A percentile compares a stretch with the other conserved stretches of the same genome.
Evolutionary conservation across 2,797 vertebrate species (phyloP).

Genomic region (Poliocrania exsul): DNA sequence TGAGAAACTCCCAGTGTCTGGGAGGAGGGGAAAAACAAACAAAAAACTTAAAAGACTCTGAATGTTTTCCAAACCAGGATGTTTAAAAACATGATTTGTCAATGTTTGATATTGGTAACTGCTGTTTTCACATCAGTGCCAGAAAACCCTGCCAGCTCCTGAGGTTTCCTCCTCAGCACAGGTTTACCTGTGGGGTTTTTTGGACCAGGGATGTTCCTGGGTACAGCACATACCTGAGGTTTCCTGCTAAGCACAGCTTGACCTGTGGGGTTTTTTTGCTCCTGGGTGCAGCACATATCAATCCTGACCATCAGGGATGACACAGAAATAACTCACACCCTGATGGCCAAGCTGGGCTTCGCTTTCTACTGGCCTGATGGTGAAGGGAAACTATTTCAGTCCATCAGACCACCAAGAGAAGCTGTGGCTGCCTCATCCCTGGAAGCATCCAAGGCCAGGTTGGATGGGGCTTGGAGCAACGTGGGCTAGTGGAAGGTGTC

Average conservation of each 20-base stretch:
- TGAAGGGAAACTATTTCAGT: neutral
- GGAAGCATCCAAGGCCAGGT: neutral
- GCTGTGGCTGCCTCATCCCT: neutral
- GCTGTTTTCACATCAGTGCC: too few species aligned
- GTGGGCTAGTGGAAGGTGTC: neutral
- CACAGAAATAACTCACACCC: neutral
- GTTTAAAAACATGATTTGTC: neutral
- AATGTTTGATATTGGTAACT: neutral
- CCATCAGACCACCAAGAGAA: neutral
- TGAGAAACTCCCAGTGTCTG: neutral
- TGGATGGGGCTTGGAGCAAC: neutral
- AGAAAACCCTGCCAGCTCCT: neutral
- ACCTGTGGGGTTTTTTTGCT: neutral
- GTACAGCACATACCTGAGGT: neutral
- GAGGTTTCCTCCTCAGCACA: neutral
- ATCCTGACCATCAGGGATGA: neutral
- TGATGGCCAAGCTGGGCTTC: neutral
- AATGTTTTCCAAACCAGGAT: neutral
- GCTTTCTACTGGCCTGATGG: neutral
- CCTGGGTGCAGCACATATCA: neutral
- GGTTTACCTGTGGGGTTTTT: neutral
- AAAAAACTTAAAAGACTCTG: too few species aligned
- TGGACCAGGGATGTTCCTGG: neutral
- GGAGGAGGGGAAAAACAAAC: neutral
- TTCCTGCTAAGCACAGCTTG: neutral